A percentile compares a stretch with the other conserved stretches of the same genome.
phyloP scores from a whole-genome alignment of 2,888 invertebrate species.

The Camptogramma bilineatum region DNA sequence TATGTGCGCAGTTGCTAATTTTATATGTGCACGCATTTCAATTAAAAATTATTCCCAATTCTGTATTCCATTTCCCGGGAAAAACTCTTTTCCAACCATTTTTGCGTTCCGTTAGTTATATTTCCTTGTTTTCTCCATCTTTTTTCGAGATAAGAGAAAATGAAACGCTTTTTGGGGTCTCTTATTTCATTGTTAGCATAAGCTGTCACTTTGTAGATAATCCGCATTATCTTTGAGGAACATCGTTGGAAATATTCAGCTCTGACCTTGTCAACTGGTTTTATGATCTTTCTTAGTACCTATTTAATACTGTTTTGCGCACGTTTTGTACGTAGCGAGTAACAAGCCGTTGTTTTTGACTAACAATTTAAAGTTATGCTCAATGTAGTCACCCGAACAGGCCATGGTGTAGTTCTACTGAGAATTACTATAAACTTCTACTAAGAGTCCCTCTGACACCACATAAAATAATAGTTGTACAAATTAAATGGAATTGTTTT shows the following conservation, averaged over 20 bases:
- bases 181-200: slow-evolving; percentile 54
- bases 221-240: slow-evolving; percentile 29
- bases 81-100: slow-evolving; percentile 61
- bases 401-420: too few species aligned
- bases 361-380: too few species aligned
- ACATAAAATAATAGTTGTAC: too few species aligned
- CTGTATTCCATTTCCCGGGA: slow-evolving; percentile 35
- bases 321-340: too few species aligned
- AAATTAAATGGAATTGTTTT: too few species aligned
- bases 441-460: too few species aligned
- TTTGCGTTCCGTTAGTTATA: slow-evolving; percentile 71
- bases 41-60: background rate
- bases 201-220: slow-evolving; percentile 35
- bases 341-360: too few species aligned
- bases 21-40: too few species aligned
- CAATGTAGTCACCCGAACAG: too few species aligned
- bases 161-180: slow-evolving; percentile 56
- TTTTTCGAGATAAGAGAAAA: slow-evolving; percentile 58
- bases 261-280: slow-evolving; percentile 4
- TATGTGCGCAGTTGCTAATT: too few species aligned
- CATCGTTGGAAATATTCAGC: slow-evolving; percentile 33
- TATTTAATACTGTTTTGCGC: background rate
- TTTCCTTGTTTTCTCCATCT: slow-evolving; percentile 61
- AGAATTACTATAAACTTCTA: too few species aligned
- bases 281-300: background rate